Percentiles rank a stretch among this genome's conserved stretches.
phyloP scores from a whole-genome alignment of 1,140 invertebrate genomes.

The Nilaparvata lugens region DNA sequence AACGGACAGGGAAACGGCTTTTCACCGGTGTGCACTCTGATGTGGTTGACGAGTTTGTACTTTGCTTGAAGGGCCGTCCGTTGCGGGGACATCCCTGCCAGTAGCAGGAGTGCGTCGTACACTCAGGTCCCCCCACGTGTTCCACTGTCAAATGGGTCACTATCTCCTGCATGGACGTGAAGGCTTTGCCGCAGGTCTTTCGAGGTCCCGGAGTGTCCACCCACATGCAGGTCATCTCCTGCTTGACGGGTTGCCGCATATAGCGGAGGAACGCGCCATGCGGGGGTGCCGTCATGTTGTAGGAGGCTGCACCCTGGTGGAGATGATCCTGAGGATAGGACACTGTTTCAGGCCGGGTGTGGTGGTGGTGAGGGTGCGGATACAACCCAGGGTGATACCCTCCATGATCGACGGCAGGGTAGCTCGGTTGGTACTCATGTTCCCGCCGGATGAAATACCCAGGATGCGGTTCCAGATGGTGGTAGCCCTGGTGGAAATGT shows the following conservation, averaged over 20 bases:
- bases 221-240: constrained; percentile 91
- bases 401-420: background rate
- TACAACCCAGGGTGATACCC: background rate
- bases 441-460: background rate
- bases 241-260: constrained; percentile 66
- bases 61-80: constrained; percentile 95
- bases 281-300: background rate
- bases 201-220: constrained; percentile 63
- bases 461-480: background rate
- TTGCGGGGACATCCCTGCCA: constrained; percentile 91
- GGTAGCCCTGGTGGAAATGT: background rate
- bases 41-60: constrained; percentile 99
- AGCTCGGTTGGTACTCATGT: background rate
- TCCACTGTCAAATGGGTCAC: constrained; percentile 95
- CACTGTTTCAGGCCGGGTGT: background rate
- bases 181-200: constrained; percentile 88
- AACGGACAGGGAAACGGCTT: constrained; percentile 98
- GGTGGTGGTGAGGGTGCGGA: background rate
- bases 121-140: constrained; percentile 93
- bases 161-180: constrained; percentile 89
- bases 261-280: constrained; percentile 84
- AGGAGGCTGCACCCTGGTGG: background rate
- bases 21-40: constrained; percentile 96
- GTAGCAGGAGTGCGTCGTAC: constrained; percentile 93
- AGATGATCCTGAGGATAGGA: background rate